Percentiles rank a stretch among this genome's conserved stretches.
Conservation (phyloP, 2,888 invertebrate genomes). For the Netelia virgata region DNA sequence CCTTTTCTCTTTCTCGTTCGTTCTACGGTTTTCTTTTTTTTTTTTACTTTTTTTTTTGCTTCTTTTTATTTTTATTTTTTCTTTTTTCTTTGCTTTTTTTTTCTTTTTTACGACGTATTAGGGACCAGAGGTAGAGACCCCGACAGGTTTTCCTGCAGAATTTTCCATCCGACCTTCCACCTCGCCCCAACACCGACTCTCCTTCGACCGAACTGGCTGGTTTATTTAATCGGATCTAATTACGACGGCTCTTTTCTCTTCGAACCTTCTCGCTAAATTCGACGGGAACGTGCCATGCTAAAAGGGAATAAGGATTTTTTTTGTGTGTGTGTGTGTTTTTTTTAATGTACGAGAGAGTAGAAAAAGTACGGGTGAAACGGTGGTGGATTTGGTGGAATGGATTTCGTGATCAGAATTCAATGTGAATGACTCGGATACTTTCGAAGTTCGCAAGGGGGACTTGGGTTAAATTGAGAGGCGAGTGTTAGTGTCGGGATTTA, state of each 20-base stretch:
- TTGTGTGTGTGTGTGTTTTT: not conserved
- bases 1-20: conserved; percentile 33
- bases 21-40: not conserved
- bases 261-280: conserved; percentile 35
- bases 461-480: too few relatives aligned
- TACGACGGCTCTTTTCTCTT: conserved; percentile 48
- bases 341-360: conserved; percentile 7
- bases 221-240: conserved; percentile 67
- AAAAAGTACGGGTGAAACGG: conserved; percentile 3
- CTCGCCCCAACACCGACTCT: not conserved
- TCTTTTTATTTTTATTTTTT: not conserved
- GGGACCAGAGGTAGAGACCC: conserved; percentile 35
- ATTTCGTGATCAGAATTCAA: conserved; percentile 59
- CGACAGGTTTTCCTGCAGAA: conserved; percentile 56
- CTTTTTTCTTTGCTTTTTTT: conserved; percentile 11
- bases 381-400: conserved; percentile 55
- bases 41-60: conserved; percentile 1
- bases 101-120: conserved; percentile 35
- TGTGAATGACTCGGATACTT: conserved; percentile 20
- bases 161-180: conserved; percentile 56
- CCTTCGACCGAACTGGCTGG: conserved; percentile 60
- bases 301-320: conserved; percentile 21
- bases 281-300: conserved; percentile 25
- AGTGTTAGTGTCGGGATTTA: too few relatives aligned
- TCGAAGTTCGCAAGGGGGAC: not conserved